These are phyloP conservation scores for Anableps anableps DNA, from an alignment of 2,797 vertebrate genomes.

Conservation along the genomic window DNA sequence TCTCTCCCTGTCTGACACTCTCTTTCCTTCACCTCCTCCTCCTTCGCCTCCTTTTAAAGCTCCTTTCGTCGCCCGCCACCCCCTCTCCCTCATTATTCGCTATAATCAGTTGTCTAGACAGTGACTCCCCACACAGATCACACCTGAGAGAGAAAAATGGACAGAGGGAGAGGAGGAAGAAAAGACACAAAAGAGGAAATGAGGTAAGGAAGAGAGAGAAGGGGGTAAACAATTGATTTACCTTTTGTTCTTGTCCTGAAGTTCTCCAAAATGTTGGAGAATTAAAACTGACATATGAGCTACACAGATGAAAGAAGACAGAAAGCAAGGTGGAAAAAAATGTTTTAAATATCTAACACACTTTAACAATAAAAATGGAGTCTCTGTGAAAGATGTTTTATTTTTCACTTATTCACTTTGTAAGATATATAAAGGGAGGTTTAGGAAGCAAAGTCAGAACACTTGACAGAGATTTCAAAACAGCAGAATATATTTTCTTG, in stretches of 20 bases:
- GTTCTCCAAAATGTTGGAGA: constrained; percentile 32
- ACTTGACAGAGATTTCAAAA: neutral
- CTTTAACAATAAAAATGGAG: neutral
- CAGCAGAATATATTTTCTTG: neutral
- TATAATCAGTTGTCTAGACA: constrained; percentile 77
- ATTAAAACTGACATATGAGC: constrained; percentile 37
- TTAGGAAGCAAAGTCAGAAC: neutral
- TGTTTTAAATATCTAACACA: neutral
- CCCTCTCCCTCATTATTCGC: constrained; percentile 63
- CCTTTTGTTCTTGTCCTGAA: constrained; percentile 28
- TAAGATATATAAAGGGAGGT: neutral
- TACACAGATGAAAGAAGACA: constrained; percentile 10
- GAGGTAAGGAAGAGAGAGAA: constrained; percentile 37
- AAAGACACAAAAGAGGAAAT: constrained; percentile 34
- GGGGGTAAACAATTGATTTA: constrained; percentile 53
- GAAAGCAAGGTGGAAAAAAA: constrained; percentile 3
- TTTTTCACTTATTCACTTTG: neutral
- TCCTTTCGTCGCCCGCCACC: constrained; percentile 22
- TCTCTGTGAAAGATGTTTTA: neutral
- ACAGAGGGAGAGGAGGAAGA: constrained; percentile 9
- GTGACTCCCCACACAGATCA: constrained; percentile 69
- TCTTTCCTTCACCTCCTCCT: constrained; percentile 34
- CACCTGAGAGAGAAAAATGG: constrained; percentile 58
- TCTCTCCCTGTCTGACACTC: constrained; percentile 51
- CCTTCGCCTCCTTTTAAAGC: constrained; percentile 36